Percentiles rank a stretch among this genome's conserved stretches.
Evolutionary conservation across 2,888 invertebrate genomes (phyloP).

Genomic region (Dascillus cervinus): DNA sequence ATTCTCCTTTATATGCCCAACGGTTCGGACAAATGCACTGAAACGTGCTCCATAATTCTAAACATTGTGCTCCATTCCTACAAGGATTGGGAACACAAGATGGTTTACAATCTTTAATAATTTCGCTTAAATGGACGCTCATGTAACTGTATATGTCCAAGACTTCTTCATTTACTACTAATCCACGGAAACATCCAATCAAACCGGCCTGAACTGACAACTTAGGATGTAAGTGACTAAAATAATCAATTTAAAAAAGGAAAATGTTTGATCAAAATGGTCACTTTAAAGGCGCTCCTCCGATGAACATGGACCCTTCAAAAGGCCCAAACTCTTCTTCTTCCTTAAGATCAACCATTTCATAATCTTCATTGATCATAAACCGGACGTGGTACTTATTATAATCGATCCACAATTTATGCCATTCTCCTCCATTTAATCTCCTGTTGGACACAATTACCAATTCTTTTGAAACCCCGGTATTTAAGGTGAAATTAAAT

Average conservation of each 20-base stretch:
- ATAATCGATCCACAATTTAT: conserved; percentile 92
- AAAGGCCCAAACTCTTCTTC: conserved; percentile 89
- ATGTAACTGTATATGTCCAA: conserved; percentile 87
- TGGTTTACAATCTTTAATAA: conserved; percentile 88
- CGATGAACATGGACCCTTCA: conserved; percentile 90
- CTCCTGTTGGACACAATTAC: conserved; percentile 75
- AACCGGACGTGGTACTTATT: conserved; percentile 89
- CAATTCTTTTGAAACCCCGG: conserved; percentile 71
- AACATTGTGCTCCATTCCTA: conserved; percentile 82
- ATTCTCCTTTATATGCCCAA: conserved; percentile 85
- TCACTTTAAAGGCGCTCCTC: conserved; percentile 65
- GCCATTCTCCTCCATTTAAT: conserved; percentile 91
- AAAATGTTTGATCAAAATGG: background rate
- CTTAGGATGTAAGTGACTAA: conserved; percentile 68
- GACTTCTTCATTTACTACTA: conserved; percentile 86
- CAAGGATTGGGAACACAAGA: conserved; percentile 93
- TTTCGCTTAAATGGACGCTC: conserved; percentile 85
- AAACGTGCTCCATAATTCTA: conserved; percentile 87
- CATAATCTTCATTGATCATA: conserved; percentile 84
- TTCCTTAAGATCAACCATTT: conserved; percentile 76
- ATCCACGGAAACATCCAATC: conserved; percentile 88
- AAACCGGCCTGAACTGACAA: conserved; percentile 80
- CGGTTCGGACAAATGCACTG: conserved; percentile 87
- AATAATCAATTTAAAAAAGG: conserved; percentile 34
- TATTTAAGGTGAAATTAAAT: conserved; percentile 84